A percentile compares a stretch with the other conserved stretches of the same genome.
These are phyloP conservation scores for Myocastor coypus DNA, from an alignment of 2,113 vertebrate genomes.

Conservation along the genomic window DNA sequence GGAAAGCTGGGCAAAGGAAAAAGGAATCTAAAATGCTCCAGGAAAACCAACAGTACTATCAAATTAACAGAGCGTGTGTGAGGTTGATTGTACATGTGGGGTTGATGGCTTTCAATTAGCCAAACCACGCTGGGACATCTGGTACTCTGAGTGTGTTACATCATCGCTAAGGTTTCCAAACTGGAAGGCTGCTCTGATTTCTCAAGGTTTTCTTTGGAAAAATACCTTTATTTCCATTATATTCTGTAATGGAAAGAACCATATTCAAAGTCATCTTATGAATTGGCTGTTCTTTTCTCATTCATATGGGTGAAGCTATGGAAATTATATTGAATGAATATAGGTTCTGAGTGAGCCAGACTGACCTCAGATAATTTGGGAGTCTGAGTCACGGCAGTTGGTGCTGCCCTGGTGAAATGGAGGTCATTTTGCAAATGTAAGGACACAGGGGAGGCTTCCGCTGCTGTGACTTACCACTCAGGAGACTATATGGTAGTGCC, in stretches of 20 bases:
- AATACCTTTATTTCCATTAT: slow-evolving; percentile 11
- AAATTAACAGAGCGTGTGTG: background rate
- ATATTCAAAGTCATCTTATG: background rate
- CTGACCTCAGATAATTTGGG: background rate
- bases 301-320: background rate
- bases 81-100: background rate
- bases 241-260: background rate
- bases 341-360: background rate
- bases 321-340: background rate
- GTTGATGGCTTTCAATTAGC: slow-evolving; percentile 46
- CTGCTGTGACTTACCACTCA: background rate
- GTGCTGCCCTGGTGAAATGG: background rate
- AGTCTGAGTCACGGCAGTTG: background rate
- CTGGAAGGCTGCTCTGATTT: slow-evolving; percentile 20
- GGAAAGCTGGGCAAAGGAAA: background rate
- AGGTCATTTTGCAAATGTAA: background rate
- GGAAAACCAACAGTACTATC: slow-evolving; percentile 2
- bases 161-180: background rate
- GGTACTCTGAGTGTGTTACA: background rate
- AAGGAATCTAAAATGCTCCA: background rate
- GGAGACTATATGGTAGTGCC: background rate
- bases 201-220: slow-evolving; percentile 16
- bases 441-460: background rate
- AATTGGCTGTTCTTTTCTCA: background rate
- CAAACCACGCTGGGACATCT: slow-evolving; percentile 31